Base-by-base conservation (phyloP, 2,113 vertebrate species). In the Natator depressus region DNA sequence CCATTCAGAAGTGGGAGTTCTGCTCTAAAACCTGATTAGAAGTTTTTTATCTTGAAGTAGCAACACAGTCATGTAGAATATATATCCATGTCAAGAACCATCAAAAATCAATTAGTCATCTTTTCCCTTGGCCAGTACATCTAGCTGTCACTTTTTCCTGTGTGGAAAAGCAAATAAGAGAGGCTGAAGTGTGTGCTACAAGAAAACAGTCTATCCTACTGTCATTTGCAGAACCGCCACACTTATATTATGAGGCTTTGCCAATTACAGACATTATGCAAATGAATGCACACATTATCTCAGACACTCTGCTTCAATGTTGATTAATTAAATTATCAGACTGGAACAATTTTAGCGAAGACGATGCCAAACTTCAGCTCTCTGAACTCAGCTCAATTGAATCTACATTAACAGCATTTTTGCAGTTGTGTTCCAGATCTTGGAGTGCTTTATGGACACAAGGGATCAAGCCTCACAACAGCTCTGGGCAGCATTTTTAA, bases 301-400 rank as follows among this genome's bases (percentile, higher is more conserved):
- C 96, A 96, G 97, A 97, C 96, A 94, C 96, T 95, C 93, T 87
- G 93, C 93, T 85, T 89, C 93, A 89, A 86, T 93, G 94, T 95
- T 95, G 95, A 97, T 96, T 98, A 97, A 97, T 97, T 97, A 96
- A 93, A 97, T 97, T 97, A 97, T 97, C 94, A 96, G 89, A 97
- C 95, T 93, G 87, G 96, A 96, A 96, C 87, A 96, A 95, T 96
- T 96, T 85, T 81, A 97, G 92, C 62, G 84, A 96, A 94, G 95
- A 95, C 27, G 84, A 91, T 93, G 94, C 93, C 95, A 95, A 75
- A 65, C 95, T 97, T 97, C 93, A 94, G 91, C 89, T 94, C 89
- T 93, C 38, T 62, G 57, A 62, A 62, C 11, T 62, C 27, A 62
- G 5, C 27, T 20, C 62, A 89, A 76, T 59, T 79, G 81, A 50